Evolutionary conservation across 1,140 invertebrate species (phyloP).

Genomic region (honey bee (Apis mellifera)): DNA sequence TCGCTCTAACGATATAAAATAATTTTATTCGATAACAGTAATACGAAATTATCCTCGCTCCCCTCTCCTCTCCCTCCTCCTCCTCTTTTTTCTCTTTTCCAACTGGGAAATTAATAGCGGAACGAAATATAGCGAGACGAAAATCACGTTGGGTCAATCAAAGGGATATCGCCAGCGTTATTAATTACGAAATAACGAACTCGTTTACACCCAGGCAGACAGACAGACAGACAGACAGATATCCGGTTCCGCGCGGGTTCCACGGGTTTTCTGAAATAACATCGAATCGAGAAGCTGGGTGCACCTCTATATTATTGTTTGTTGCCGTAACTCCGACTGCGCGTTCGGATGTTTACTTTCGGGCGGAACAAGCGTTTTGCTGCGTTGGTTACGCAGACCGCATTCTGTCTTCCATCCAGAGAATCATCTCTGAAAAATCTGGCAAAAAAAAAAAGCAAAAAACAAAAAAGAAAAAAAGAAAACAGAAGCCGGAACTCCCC

Average conservation of each 20-base stretch:
- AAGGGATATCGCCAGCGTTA: neutral
- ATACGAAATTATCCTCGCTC: too few species aligned
- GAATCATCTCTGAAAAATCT: slow-evolving; percentile 30
- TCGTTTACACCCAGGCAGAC: neutral
- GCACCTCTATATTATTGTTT: neutral
- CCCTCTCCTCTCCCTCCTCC: too few species aligned
- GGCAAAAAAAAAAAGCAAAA: slow-evolving; percentile 7
- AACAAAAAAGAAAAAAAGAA: slow-evolving; percentile 16
- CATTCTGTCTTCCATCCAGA: slow-evolving; percentile 5
- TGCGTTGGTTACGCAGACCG: neutral
- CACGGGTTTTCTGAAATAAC: neutral
- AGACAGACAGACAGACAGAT: too few species aligned
- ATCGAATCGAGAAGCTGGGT: too few species aligned
- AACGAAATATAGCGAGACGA: too few species aligned
- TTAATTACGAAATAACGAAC: neutral
- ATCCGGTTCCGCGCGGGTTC: neutral
- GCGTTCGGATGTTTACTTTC: slow-evolving; percentile 22
- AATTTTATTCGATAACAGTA: too few species aligned
- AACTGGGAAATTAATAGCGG: too few species aligned
- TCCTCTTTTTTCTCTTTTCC: too few species aligned
- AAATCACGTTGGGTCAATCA: neutral
- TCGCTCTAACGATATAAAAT: too few species aligned
- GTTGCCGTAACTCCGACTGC: neutral
- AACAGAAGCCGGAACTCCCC: slow-evolving; percentile 5
- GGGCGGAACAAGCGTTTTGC: slow-evolving; percentile 12